Percentiles rank a stretch among this genome's conserved stretches.
Conservation (phyloP, 2,797 vertebrate species). For the Pipistrellus pygmaeus region DNA sequence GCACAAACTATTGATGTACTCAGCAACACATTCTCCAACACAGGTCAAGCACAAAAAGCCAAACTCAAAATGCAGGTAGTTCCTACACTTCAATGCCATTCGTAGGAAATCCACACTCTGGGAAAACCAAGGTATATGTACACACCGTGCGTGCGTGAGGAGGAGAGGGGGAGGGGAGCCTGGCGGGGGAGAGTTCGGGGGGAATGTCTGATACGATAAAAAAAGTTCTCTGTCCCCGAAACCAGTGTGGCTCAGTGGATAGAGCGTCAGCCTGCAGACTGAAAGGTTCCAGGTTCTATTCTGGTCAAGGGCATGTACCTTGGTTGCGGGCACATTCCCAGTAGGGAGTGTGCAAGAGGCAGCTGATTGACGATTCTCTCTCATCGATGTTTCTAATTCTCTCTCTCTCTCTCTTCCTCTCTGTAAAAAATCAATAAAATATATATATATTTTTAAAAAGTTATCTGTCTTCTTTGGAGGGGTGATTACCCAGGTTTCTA, state of each 20-base stretch:
- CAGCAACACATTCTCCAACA: background rate
- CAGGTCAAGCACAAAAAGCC: background rate
- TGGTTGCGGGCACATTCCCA: too few species aligned
- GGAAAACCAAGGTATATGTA: background rate
- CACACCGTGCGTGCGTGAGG: background rate
- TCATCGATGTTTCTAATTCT: too few species aligned
- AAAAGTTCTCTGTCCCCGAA: too few species aligned
- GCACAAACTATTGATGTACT: background rate
- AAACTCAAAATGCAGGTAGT: background rate
- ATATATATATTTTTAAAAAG: too few species aligned
- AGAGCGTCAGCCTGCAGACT: too few species aligned
- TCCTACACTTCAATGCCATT: background rate
- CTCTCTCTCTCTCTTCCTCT: too few species aligned
- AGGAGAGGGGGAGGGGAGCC: background rate
- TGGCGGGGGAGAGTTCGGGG: background rate
- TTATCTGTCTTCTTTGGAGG: background rate
- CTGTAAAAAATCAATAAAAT: too few species aligned
- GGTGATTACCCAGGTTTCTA: background rate
- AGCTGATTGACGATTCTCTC: too few species aligned
- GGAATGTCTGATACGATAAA: background rate
- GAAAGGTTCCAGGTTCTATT: too few species aligned
- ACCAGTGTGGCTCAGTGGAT: too few species aligned
- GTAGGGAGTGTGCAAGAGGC: too few species aligned
- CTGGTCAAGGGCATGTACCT: too few species aligned
- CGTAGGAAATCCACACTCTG: background rate